These are phyloP conservation scores for Phaenicophaeus curvirostris DNA, from an alignment of 2,797 vertebrate species.

Conservation along the genomic window DNA sequence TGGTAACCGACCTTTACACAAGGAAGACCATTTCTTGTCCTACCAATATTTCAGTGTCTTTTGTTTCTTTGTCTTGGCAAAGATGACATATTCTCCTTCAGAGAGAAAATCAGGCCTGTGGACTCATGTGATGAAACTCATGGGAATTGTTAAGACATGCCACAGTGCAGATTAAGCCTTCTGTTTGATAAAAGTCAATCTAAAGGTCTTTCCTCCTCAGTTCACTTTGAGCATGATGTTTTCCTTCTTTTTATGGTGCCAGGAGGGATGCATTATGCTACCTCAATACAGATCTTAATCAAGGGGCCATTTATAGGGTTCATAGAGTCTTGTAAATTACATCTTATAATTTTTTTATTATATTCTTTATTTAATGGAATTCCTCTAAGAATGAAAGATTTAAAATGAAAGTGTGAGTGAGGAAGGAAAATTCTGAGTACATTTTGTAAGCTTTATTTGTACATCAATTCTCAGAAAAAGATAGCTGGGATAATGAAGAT, in stretches of 20 bases:
- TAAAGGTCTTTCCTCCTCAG: neutral
- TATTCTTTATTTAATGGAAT: neutral
- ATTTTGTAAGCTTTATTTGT: neutral
- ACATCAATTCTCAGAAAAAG: neutral
- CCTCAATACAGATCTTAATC: neutral
- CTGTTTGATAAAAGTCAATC: constrained; percentile 28
- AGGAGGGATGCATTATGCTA: neutral
- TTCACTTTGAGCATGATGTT: neutral
- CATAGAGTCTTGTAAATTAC: neutral
- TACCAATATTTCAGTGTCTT: neutral
- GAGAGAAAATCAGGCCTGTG: neutral
- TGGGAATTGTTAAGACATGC: neutral
- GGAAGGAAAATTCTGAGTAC: neutral
- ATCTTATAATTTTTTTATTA: neutral
- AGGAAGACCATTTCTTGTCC: neutral
- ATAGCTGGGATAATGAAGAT: neutral
- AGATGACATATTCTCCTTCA: neutral
- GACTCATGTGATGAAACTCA: neutral
- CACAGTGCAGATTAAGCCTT: neutral
- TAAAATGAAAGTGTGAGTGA: neutral
- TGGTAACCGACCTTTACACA: neutral
- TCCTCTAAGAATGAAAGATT: neutral
- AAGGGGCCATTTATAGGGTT: neutral
- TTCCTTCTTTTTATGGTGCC: neutral
- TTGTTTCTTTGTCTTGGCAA: neutral